Conservation (phyloP, 2,113 vertebrate genomes). For the Hippocampus comes region DNA sequence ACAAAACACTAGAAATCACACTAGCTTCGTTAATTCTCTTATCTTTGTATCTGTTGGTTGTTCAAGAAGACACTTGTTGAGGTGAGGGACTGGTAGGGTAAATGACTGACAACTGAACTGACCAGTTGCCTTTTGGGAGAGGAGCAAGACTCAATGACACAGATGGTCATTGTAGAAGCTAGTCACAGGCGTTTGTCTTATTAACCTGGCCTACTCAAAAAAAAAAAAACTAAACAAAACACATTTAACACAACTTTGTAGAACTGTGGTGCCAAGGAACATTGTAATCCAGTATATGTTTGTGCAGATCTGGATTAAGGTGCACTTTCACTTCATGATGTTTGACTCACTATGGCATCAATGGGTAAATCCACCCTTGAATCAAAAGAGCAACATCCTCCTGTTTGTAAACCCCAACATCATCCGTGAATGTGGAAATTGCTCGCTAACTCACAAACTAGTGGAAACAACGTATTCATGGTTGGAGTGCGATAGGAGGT, state of each 20-base stretch:
- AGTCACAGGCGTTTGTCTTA: conserved; percentile 12
- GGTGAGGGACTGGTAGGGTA: conserved; percentile 25
- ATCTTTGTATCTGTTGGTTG: conserved; percentile 3
- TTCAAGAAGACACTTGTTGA: conserved; percentile 71
- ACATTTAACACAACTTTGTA: background rate
- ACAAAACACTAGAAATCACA: conserved; percentile 71
- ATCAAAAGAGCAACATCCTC: background rate
- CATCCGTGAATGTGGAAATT: background rate
- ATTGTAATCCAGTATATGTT: background rate
- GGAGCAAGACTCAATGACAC: conserved; percentile 36
- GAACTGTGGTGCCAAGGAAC: background rate
- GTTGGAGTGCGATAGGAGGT: background rate
- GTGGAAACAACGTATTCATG: background rate
- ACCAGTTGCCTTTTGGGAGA: conserved; percentile 31
- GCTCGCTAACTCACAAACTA: background rate
- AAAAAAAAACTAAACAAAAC: too few relatives aligned
- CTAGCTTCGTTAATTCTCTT: conserved; percentile 16
- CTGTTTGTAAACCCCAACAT: background rate
- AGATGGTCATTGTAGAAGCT: conserved; percentile 35
- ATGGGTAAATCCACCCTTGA: background rate
- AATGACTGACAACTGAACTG: conserved; percentile 12
- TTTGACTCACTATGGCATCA: background rate
- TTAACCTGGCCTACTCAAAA: too few relatives aligned
- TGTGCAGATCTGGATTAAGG: background rate
- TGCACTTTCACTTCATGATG: background rate